These are phyloP conservation scores for Zaprionus nigranus DNA, from an alignment of 1,140 invertebrate genomes.

Conservation along the genomic window DNA sequence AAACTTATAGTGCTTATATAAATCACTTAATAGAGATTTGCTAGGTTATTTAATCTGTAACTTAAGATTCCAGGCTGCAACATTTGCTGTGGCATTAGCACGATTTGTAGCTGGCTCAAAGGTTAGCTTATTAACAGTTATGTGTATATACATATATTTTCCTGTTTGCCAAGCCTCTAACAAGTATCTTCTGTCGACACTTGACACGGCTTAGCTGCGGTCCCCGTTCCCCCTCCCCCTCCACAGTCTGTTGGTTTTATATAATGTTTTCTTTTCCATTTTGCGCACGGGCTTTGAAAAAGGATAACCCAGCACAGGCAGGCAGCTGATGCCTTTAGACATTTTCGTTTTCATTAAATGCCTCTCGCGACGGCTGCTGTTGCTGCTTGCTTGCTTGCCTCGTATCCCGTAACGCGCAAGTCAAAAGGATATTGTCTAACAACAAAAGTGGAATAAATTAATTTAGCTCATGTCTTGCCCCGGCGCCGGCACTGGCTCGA, in stretches of 20 bases:
- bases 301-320: constrained; percentile 55
- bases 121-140: constrained; percentile 42
- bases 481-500: background rate
- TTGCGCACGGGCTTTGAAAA: constrained; percentile 62
- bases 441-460: constrained; percentile 84
- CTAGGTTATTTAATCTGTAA: background rate
- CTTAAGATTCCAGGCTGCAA: background rate
- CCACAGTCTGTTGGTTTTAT: constrained; percentile 52
- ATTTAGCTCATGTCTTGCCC: constrained; percentile 74
- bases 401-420: constrained; percentile 58
- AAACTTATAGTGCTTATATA: background rate
- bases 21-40: background rate
- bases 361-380: constrained; percentile 47
- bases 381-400: constrained; percentile 21
- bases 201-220: constrained; percentile 52
- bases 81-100: constrained; percentile 3
- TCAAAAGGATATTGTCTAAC: constrained; percentile 78
- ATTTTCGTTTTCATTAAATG: constrained; percentile 82
- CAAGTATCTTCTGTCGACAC: constrained; percentile 62
- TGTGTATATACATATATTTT: constrained; percentile 41
- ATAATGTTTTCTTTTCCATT: constrained; percentile 62
- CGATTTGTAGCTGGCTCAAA: constrained; percentile 11
- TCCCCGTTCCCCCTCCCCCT: background rate
- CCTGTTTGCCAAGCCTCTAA: constrained; percentile 11
- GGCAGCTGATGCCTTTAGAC: constrained; percentile 62